phyloP scores from a whole-genome alignment of 1,140 invertebrate species.

The Batillaria attramentaria region DNA sequence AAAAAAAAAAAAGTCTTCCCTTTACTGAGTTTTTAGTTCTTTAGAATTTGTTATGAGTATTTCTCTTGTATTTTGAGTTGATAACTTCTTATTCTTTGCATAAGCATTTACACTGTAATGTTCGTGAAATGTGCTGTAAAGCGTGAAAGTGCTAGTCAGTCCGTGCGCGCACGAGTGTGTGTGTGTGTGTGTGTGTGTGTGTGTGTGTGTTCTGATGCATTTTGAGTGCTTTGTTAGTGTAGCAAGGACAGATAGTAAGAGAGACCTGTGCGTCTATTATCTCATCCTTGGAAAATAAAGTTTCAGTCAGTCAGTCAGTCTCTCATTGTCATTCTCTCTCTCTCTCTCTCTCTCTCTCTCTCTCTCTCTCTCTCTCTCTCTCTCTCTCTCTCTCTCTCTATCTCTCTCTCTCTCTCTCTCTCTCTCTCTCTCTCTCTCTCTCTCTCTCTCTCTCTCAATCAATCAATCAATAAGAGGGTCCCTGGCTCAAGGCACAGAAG shows the following conservation, averaged over 20 bases:
- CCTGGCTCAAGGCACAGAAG: no score
- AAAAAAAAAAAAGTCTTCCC: no score
- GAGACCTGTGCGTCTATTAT: neutral
- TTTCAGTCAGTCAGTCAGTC: neutral
- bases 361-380: constrained; percentile 18
- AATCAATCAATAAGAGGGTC: neutral
- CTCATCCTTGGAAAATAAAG: neutral
- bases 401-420: no score
- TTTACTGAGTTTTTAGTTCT: no score
- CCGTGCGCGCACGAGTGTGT: neutral
- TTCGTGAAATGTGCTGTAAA: no score
- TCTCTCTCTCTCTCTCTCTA: constrained; percentile 11
- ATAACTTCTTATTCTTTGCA: no score
- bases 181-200: neutral
- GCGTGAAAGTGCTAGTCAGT: neutral
- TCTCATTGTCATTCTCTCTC: neutral
- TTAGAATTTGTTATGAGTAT: no score
- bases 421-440: no score
- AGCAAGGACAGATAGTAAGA: no score
- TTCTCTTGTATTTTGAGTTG: no score
- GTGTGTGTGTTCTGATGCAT: neutral
- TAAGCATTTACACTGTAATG: no score
- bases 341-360: constrained; percentile 11
- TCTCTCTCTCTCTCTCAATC: constrained; percentile 13
- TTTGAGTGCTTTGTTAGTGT: neutral